A percentile compares a stretch with the other conserved stretches of the same genome.
Conservation (phyloP, 2,113 vertebrate species). For the Aspidoscelis tigris region DNA sequence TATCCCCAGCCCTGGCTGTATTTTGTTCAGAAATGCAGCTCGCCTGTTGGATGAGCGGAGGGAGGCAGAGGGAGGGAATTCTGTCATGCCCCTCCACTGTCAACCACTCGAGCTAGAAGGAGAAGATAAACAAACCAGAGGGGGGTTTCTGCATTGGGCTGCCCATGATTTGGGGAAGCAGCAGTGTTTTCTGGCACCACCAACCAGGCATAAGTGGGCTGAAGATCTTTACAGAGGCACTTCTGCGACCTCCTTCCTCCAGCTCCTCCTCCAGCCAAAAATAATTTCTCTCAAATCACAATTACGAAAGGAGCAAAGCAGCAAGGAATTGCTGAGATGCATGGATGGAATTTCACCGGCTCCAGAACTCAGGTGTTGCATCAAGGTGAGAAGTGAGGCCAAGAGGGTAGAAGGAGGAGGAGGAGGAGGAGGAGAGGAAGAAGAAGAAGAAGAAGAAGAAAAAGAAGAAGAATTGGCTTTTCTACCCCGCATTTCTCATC, state of each 20-base stretch:
- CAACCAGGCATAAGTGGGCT: not conserved
- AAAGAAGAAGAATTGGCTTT: too few species aligned
- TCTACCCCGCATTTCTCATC: too few species aligned
- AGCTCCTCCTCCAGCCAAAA: not conserved
- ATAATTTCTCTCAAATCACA: not conserved
- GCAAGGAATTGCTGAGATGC: not conserved
- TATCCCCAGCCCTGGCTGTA: not conserved
- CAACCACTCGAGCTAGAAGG: not conserved
- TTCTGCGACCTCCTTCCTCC: too few species aligned
- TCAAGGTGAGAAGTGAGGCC: not conserved
- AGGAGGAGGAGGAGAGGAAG: too few species aligned
- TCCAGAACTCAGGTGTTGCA: not conserved
- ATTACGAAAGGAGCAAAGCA: not conserved
- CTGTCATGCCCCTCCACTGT: too few species aligned
- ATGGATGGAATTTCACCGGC: not conserved
- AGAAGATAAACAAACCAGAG: not conserved
- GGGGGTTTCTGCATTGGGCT: not conserved
- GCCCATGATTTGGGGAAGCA: not conserved
- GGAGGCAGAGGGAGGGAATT: too few species aligned
- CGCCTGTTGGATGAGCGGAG: too few species aligned
- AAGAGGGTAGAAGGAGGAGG: not conserved
- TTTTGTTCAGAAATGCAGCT: not conserved
- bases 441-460: too few species aligned
- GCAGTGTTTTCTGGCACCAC: not conserved
- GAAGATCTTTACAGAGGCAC: not conserved